Evolutionary conservation across 2,113 vertebrate species (phyloP).

Genomic region (Phrynosoma blainvillii): DNA sequence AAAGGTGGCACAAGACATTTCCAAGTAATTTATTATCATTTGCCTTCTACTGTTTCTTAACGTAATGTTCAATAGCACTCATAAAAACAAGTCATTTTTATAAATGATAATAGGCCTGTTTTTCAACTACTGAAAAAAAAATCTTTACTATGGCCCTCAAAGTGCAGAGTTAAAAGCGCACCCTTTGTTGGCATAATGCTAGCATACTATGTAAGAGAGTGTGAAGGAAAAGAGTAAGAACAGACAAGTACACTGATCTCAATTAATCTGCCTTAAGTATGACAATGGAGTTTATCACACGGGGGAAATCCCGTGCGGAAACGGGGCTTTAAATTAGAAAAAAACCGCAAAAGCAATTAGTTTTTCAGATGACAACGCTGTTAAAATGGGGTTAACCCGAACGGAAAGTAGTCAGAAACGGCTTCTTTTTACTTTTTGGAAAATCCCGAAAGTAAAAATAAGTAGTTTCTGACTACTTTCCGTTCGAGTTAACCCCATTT

Average conservation of each 20-base stretch:
- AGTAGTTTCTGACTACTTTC: too few species aligned
- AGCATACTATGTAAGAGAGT: background rate
- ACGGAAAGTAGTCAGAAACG: too few species aligned
- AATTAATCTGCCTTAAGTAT: too few species aligned
- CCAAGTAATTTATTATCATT: background rate
- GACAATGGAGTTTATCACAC: too few species aligned
- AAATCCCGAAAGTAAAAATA: too few species aligned
- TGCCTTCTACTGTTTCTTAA: background rate
- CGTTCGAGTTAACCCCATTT: too few species aligned
- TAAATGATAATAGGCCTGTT: background rate
- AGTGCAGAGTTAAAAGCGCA: background rate
- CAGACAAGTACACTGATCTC: background rate
- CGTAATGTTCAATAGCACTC: background rate
- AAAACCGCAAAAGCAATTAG: too few species aligned
- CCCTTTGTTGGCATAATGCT: background rate
- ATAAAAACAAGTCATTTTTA: background rate
- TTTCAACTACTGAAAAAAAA: background rate
- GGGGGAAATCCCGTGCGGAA: too few species aligned
- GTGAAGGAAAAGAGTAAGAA: background rate
- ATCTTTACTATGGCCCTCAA: background rate
- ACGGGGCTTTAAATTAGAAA: too few species aligned
- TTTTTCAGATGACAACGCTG: too few species aligned
- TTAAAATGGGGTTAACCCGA: too few species aligned
- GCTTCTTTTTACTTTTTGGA: too few species aligned
- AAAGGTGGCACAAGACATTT: background rate